Base-by-base conservation (phyloP, 1,140 invertebrate species). In the Eriocheir sinensis region DNA sequence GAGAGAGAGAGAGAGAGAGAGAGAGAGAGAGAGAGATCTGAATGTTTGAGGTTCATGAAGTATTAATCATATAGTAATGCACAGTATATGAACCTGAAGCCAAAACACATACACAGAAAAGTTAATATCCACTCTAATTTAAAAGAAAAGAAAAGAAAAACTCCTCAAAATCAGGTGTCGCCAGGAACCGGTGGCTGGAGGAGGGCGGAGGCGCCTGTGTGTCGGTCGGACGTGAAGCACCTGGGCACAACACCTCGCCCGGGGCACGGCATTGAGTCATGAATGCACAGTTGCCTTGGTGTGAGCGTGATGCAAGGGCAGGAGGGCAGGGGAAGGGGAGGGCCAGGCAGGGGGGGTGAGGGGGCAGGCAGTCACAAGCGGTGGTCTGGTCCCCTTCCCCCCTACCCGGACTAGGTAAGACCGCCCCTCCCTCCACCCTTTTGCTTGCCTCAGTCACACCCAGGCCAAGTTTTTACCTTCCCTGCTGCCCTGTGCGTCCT, bases 361-460 rank as follows among this genome's bases (percentile, higher is more conserved):
- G 91, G 36, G 4, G 2, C 30, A 15, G 34, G 60, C n/a, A 12
- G 8, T 36, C 12, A 53, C 44, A 38, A 36, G 89, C 15, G 30
- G 30, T n/a, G 21, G 34, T n/a, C 17, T 38, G 80, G 72, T 38
- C 72, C 30, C 79, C 41, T 38, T 38, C 38, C 53, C 44, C 88
- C 88, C 40, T 89, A 36, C 89, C 21, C 32, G 48, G n/a, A 32
- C n/a, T 36, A 90, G 89, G 89, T 90, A 90, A 90, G 89, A 90
- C 89, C 48, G 85, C 85, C 85, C 53, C n/a, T 12, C 88, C 41
- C 27, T 34, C 53, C 4, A 21, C 88, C 41, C 27, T 34, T 12
- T 4, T 90, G 89, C 89, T 90, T 90, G 89, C 85, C 48, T 36
- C 53, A 90, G 27, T 72, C 48, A 38, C 89, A 36, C 27, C 41